A percentile compares a stretch with the other conserved stretches of the same genome.
Conservation (phyloP, 2,797 vertebrate genomes). For the Sebastes paucispinis region DNA sequence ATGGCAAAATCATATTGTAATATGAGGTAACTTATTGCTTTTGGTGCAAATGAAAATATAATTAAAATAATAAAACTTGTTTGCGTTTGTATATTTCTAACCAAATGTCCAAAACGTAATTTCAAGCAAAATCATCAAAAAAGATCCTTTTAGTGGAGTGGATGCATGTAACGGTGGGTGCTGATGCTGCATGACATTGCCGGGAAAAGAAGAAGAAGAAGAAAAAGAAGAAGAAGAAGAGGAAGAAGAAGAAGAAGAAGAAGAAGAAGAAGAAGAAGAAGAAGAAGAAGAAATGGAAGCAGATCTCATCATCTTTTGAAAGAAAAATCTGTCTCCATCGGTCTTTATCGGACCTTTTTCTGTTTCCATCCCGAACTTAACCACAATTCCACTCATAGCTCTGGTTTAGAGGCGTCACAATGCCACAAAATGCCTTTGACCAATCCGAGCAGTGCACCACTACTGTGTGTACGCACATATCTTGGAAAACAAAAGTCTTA, state of each 20-base stretch:
- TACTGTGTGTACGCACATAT: not conserved
- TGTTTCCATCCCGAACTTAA: not conserved
- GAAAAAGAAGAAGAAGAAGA: not conserved
- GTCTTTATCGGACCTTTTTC: not conserved
- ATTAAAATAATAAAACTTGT: not conserved
- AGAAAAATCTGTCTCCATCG: not conserved
- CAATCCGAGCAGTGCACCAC: not conserved
- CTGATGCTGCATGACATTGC: not conserved
- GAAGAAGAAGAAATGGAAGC: not conserved
- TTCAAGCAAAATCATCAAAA: not conserved
- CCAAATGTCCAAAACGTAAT: not conserved
- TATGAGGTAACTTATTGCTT: not conserved
- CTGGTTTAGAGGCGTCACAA: not conserved
- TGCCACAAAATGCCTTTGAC: not conserved
- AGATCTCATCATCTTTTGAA: not conserved
- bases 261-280: not conserved
- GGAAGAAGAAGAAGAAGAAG: not conserved
- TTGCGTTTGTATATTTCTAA: not conserved
- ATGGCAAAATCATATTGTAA: not conserved
- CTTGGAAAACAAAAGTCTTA: conserved; percentile 27
- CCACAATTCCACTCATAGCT: not conserved
- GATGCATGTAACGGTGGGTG: not conserved
- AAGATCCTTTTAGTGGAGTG: not conserved
- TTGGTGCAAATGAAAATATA: not conserved
- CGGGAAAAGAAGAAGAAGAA: too few species aligned